These are phyloP conservation scores for Excalfactoria chinensis DNA, from an alignment of 2,113 vertebrate species.

Conservation along the genomic window DNA sequence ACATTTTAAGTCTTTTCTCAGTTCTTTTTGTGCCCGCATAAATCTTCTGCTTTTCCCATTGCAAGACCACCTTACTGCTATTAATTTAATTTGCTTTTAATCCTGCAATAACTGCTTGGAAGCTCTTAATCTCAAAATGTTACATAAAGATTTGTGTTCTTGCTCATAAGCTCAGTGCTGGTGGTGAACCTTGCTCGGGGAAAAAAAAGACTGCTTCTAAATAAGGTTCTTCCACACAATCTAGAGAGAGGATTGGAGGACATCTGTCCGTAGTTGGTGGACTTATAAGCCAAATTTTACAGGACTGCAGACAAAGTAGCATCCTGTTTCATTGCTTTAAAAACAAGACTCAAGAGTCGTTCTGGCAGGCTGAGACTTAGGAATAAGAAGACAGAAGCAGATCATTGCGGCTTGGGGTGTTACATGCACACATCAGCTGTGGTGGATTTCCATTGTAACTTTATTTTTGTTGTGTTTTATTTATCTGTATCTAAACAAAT, in stretches of 20 bases:
- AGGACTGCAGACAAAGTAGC: not conserved
- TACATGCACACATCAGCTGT: not conserved
- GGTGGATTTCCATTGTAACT: not conserved
- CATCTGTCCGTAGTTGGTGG: not conserved
- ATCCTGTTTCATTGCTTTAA: not conserved
- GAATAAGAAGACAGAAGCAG: constrained; percentile 11
- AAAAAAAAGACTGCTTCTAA: not conserved
- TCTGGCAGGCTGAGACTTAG: not conserved
- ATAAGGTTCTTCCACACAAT: not conserved
- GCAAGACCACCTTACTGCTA: constrained; percentile 14
- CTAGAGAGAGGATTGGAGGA: not conserved
- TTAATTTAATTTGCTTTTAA: constrained; percentile 43
- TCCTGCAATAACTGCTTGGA: constrained; percentile 34
- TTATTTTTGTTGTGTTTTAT: not conserved
- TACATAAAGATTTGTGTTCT: not conserved
- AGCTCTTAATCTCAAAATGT: constrained; percentile 1
- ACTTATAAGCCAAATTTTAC: not conserved
- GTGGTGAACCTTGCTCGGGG: not conserved
- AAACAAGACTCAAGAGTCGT: not conserved
- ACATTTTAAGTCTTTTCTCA: not conserved
- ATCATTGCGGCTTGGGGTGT: not conserved
- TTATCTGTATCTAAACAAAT: not conserved
- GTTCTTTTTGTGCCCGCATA: not conserved
- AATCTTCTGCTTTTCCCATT: constrained; percentile 18
- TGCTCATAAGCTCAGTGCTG: not conserved